Evolutionary conservation across 2,113 vertebrate species (phyloP).

Genomic region (Silurus meridionalis): DNA sequence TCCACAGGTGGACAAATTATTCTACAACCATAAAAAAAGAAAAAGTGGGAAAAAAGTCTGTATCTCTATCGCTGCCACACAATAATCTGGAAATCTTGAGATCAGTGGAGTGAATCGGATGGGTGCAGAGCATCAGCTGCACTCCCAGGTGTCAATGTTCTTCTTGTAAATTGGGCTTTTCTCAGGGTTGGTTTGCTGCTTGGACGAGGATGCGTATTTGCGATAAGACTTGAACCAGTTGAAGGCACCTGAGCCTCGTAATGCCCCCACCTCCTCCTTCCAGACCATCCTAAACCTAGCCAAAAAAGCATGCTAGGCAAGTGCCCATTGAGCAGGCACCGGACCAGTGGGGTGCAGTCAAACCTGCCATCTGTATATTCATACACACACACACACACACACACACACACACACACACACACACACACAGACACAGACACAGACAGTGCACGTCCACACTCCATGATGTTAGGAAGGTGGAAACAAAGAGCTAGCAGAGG

Average conservation of each 20-base stretch:
- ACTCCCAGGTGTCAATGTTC: constrained; percentile 20
- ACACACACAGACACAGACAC: background rate
- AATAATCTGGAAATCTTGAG: constrained; percentile 12
- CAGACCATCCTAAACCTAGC: constrained; percentile 27
- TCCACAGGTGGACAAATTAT: constrained; percentile 15
- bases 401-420: constrained; percentile 34
- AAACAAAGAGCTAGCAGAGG: constrained; percentile 29
- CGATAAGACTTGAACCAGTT: constrained; percentile 40
- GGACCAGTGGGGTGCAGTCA: constrained; percentile 70
- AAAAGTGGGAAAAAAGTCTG: background rate
- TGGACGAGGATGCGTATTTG: constrained; percentile 30
- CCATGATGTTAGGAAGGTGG: constrained; percentile 2
- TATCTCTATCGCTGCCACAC: constrained; percentile 38
- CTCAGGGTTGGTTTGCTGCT: constrained; percentile 32
- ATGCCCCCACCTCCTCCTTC: constrained; percentile 5
- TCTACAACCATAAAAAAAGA: background rate
- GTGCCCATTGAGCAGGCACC: constrained; percentile 40
- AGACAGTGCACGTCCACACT: too few species aligned
- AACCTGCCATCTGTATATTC: constrained; percentile 73
- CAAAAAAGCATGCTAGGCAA: constrained; percentile 29
- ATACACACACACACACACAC: constrained; percentile 49
- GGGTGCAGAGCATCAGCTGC: constrained; percentile 27
- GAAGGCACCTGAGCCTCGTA: constrained; percentile 47
- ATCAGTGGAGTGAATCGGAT: constrained; percentile 30
- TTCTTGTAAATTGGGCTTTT: constrained; percentile 50